These are phyloP conservation scores for Micropterix aruncella DNA, from an alignment of 2,888 invertebrate genomes.

Conservation along the genomic window DNA sequence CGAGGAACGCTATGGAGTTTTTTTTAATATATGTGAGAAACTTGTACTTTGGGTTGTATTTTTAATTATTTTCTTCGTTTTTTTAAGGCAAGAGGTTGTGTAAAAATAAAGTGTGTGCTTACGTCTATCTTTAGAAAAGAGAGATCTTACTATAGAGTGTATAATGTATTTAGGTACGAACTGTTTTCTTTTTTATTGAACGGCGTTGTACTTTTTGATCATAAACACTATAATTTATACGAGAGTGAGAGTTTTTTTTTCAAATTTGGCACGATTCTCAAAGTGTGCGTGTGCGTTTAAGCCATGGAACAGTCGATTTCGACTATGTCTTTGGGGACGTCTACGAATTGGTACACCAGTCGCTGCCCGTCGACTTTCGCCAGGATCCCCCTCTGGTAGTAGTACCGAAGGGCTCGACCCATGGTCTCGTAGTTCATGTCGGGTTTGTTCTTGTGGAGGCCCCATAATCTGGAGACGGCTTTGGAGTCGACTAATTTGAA, in stretches of 20 bases:
- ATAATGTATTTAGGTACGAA: too few species aligned
- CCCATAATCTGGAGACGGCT: slow-evolving; percentile 97
- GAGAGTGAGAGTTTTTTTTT: too few species aligned
- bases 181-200: too few species aligned
- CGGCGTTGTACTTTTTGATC: too few species aligned
- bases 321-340: slow-evolving; percentile 95
- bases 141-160: too few species aligned
- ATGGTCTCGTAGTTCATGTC: slow-evolving; percentile 99
- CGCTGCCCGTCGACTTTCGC: slow-evolving; percentile 99
- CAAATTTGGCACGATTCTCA: too few species aligned
- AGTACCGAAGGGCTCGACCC: slow-evolving; percentile 97
- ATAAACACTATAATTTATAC: too few species aligned
- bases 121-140: too few species aligned
- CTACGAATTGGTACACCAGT: slow-evolving; percentile 98
- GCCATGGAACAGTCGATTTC: slow-evolving; percentile 93
- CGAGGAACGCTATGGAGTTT: not conserved
- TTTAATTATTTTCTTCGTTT: not conserved
- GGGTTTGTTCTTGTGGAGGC: slow-evolving; percentile 98
- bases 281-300: too few species aligned
- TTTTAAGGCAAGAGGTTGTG: too few species aligned
- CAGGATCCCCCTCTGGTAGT: slow-evolving; percentile 96
- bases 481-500: slow-evolving; percentile 99
- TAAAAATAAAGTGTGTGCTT: too few species aligned
- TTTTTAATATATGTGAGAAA: not conserved
- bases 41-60: not conserved